Evolutionary conservation across 1,140 invertebrate genomes (phyloP), one percentile per base, ranked within the genome.

Genomic region (Cryptotermes secundus): DNA sequence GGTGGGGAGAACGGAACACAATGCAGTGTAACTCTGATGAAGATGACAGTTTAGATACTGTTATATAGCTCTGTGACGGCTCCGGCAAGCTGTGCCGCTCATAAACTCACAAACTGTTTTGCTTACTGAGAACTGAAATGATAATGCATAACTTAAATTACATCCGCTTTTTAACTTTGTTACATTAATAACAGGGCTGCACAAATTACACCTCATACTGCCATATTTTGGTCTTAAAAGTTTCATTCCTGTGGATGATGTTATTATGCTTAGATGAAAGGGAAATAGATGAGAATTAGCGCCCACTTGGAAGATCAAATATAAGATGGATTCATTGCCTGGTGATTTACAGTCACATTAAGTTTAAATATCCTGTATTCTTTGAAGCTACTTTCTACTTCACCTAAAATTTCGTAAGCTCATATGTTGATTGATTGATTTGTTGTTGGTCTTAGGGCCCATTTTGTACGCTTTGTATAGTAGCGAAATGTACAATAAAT

Each of bases 51-150:
- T 72, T n/a, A 14, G 59, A 72, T 72, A 72, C n/a, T 72, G 6
- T 72, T n/a, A n/a, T 31, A 16, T 2, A 12, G n/a, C 14, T 10
- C 59, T 14, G 53, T 59, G 6, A 22, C 53, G 19, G 3, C 53
- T 59, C 6, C 19, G 19, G 7, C 59, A 72, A 72, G 9, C 7
- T 31, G 3, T 31, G 59, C 14, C n/a, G n/a, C 59, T 72, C 59
- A 72, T 59, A 59, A 59, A 59, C 53, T 59, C 53, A 59, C 14
- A 31, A 72, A n/a, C 26, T 3, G 26, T 72, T 6, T 6, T 72
- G n/a, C n/a, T 72, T 72, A 72, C 59, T 72, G 59, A n/a, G n/a
- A 72, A 31, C 59, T 72, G 59, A 72, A 72, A n/a, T 72, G 59
- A 72, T 72, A 72, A 72, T 72, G n/a, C 59, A 7, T 31, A 72